These are phyloP conservation scores for Enteromius unitaeniatus DNA, from an alignment of 2,797 vertebrate species.

Conservation along the genomic window DNA sequence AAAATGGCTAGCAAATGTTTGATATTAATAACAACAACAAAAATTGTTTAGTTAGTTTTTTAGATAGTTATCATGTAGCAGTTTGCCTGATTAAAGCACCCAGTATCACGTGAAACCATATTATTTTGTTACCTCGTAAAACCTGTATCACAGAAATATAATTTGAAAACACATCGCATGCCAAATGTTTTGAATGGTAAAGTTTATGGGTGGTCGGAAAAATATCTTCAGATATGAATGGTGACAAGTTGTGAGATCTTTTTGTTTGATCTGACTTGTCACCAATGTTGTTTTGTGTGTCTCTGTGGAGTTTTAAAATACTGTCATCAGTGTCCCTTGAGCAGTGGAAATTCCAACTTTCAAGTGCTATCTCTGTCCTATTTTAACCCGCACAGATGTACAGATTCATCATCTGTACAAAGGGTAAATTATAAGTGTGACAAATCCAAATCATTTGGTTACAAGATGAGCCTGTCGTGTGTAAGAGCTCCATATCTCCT, in stretches of 20 bases:
- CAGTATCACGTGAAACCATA: background rate
- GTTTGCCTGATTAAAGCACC: background rate
- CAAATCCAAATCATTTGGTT: slow-evolving; percentile 29
- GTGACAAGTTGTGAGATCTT: background rate
- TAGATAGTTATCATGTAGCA: too few relatives aligned
- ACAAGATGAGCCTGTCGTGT: slow-evolving; percentile 1
- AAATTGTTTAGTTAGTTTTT: background rate
- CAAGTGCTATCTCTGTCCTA: background rate
- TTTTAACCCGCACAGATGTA: slow-evolving; percentile 23
- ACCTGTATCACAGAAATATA: background rate
- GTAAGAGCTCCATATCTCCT: background rate
- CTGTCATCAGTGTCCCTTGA: background rate
- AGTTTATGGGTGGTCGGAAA: slow-evolving; percentile 22
- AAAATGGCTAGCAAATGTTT: background rate
- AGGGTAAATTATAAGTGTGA: slow-evolving; percentile 10
- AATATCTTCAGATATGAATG: slow-evolving; percentile 17
- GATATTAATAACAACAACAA: background rate
- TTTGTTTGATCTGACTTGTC: background rate
- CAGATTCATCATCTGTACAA: slow-evolving; percentile 15
- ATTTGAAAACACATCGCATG: background rate
- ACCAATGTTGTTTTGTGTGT: slow-evolving; percentile 3
- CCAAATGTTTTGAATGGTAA: background rate
- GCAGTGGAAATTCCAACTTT: slow-evolving; percentile 2
- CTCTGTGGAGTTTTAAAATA: slow-evolving; percentile 22
- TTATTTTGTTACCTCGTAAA: slow-evolving; percentile 24